Percentiles rank a stretch among this genome's conserved stretches.
These are phyloP conservation scores for Imbricaverruca yamaguchii DNA, from an alignment of 2,888 invertebrate species.

Conservation along the genomic window DNA sequence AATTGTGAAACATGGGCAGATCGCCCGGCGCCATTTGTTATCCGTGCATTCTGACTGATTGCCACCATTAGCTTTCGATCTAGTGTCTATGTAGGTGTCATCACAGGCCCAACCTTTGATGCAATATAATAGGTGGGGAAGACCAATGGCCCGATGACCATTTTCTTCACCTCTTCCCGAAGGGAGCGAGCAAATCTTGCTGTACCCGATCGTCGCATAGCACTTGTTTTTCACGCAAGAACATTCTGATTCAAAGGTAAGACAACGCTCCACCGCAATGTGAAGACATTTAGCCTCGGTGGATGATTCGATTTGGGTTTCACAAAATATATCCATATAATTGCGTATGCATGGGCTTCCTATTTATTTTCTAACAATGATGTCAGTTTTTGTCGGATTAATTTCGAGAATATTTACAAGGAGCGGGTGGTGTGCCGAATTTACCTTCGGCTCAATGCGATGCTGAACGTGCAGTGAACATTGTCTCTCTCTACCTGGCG, in stretches of 20 bases:
- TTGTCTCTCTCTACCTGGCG: neutral
- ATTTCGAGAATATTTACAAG: neutral
- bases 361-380: neutral
- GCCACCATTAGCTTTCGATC: neutral
- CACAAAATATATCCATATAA: neutral
- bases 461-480: neutral
- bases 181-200: neutral
- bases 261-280: neutral
- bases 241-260: neutral
- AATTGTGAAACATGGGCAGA: neutral
- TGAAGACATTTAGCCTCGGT: neutral
- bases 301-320: neutral
- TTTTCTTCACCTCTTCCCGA: neutral
- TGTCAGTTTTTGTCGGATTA: neutral
- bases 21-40: neutral
- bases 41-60: neutral
- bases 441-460: neutral
- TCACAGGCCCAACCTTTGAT: neutral
- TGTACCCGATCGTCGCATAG: neutral
- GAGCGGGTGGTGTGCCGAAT: neutral
- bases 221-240: neutral
- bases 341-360: neutral
- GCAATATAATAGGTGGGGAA: neutral
- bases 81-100: neutral
- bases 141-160: neutral